Evolutionary conservation across 2,888 invertebrate genomes (phyloP), one percentile per base, ranked within the genome.

Genomic region (Aspidiotus rigidus): DNA sequence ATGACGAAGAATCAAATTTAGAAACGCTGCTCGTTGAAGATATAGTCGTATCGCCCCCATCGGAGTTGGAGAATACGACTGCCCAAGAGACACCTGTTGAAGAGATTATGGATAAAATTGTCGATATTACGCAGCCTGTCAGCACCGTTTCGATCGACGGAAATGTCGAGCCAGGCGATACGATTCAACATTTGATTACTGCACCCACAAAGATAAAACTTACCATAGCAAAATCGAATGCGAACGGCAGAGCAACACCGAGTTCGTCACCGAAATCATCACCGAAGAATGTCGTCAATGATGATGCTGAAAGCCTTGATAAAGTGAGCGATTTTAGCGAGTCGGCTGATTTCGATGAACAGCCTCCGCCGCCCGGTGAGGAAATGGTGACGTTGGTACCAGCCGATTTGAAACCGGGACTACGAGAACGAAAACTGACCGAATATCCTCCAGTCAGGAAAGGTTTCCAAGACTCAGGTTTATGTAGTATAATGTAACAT

Each of bases 401-500:
- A 39, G 62, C 60, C 56, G 62, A 70, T 49, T n/a, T 70, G 16
- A 72, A 72, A 56, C 69, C 69, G 9, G 60, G 70, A 59, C 44
- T 72, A 44, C 28, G 92, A 55, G 80, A 81, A 73, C 81, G 85
- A 56, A 82, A 84, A 73, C 80, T 93, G 63, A 85, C 85, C 72
- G 84, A 86, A 74, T 83, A 87, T 74, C 88, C 90, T 5, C 86
- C 86, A 0, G 83, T 88, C 57, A 81, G 82, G 70, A 87, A 84
- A 77, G 93, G 92, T 42, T 83, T 82, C 72, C 93, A 93, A 77
- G 81, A 90, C 17, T 92, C 93, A 0, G 93, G 90, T 42, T 81
- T 93, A 74, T 93, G 93, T 80, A 86, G 88, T 64, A 89, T 93
- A 74, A 90, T 90, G 90, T 90, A 82, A 59, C 13, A 39, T 49